Percentiles rank a stretch among this genome's conserved stretches.
phyloP scores from a whole-genome alignment of 2,113 vertebrate species.

The Acrocephalus kingi region DNA sequence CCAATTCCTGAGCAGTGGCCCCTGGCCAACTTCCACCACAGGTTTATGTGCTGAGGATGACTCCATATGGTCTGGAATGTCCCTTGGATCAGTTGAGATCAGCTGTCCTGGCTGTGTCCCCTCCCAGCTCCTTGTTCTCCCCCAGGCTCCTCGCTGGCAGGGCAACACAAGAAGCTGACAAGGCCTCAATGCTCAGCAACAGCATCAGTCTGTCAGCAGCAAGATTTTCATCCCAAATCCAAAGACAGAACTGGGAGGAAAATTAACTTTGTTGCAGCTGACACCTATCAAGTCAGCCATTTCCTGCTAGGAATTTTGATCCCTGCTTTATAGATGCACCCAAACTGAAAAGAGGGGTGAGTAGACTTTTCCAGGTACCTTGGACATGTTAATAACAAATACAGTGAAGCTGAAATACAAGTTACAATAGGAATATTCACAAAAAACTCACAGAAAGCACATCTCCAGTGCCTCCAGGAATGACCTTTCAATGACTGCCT shows the following conservation, averaged over 20 bases:
- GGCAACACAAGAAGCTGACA: background rate
- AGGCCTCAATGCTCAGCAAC: background rate
- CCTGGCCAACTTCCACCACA: background rate
- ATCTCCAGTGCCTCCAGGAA: background rate
- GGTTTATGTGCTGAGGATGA: background rate
- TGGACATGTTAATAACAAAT: background rate
- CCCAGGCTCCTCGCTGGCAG: background rate
- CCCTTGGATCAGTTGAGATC: background rate
- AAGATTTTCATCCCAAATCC: background rate
- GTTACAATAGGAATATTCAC: background rate
- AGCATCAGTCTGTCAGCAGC: background rate
- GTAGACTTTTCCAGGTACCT: background rate
- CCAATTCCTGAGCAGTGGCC: background rate
- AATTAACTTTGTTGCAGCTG: background rate
- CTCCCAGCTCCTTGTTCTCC: background rate
- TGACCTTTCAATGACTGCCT: background rate
- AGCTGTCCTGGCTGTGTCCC: background rate
- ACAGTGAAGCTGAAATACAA: background rate
- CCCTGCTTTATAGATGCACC: background rate
- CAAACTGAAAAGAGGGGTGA: background rate
- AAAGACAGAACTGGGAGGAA: background rate
- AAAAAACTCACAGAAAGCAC: background rate
- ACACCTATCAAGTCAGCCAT: background rate
- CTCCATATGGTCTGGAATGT: background rate
- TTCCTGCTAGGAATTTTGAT: background rate